These are phyloP conservation scores for Aurelia sp. DNA, from an alignment of 30 jellyfish, hydroid and myxozoan genomes.

Conservation along the genomic window DNA sequence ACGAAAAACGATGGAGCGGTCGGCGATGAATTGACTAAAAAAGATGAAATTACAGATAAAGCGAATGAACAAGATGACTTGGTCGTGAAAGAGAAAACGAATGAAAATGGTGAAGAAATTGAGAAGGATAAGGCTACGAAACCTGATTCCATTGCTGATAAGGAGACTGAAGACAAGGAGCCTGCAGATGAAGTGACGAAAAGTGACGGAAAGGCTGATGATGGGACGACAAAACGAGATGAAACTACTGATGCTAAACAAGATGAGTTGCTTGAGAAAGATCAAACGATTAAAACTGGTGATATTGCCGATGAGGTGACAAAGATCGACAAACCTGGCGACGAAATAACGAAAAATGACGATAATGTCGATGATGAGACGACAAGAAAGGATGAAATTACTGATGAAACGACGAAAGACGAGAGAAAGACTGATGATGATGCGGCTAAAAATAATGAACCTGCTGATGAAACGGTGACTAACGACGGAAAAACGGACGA, in stretches of 20 bases:
- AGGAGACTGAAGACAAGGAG: neutral
- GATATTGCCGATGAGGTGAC: no score
- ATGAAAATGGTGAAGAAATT: neutral
- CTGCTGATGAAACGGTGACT: no score
- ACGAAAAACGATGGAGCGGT: neutral
- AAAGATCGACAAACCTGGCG: no score
- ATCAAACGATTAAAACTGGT: neutral
- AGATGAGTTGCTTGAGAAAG: constrained; percentile 22
- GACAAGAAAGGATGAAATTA: neutral
- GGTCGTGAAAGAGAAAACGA: neutral
- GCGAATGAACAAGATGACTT: neutral
- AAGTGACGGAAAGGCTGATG: neutral
- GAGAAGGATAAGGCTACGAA: no score
- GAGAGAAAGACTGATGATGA: neutral
- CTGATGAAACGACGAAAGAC: neutral
- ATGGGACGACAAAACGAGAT: neutral
- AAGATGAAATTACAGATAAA: neutral
- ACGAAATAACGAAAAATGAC: neutral
- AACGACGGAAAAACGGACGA: no score
- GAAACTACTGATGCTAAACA: neutral
- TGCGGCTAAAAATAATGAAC: no score
- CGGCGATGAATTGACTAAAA: neutral
- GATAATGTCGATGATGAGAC: neutral
- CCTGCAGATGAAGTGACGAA: neutral
- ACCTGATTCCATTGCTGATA: no score